These are phyloP conservation scores for Cremastobaeus sp. DNA, from an alignment of 2,888 invertebrate species.

Conservation along the genomic window DNA sequence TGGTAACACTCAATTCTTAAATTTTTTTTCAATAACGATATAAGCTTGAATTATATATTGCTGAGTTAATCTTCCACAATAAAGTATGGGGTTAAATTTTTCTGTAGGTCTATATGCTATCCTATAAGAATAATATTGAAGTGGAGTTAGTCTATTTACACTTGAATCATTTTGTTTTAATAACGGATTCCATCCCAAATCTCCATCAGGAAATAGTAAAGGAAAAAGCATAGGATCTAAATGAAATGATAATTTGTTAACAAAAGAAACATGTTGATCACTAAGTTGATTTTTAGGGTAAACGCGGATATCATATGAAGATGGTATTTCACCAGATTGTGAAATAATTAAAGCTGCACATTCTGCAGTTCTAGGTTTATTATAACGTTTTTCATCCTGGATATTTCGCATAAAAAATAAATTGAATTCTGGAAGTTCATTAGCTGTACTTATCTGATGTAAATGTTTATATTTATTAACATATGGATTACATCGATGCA, in stretches of 20 bases:
- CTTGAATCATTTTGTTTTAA: neutral
- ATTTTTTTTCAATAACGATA: slow-evolving; percentile 3
- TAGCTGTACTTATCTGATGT: no score
- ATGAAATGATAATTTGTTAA: slow-evolving; percentile 8
- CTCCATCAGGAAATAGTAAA: neutral
- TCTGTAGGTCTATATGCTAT: neutral
- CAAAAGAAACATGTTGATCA: neutral
- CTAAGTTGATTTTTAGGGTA: neutral
- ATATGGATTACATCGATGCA: slow-evolving; percentile 4
- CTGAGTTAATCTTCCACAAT: slow-evolving; percentile 1
- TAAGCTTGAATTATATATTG: neutral
- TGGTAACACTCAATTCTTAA: no score
- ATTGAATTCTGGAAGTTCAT: slow-evolving; percentile 12
- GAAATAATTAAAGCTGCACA: slow-evolving; percentile 2
- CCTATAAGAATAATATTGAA: neutral
- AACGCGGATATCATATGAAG: neutral
- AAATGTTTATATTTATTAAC: neutral
- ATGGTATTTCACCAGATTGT: neutral
- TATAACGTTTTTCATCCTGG: neutral
- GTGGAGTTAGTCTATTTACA: neutral
- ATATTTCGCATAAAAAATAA: slow-evolving; percentile 13
- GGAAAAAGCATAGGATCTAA: slow-evolving; percentile 5
- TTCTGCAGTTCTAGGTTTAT: slow-evolving; percentile 4
- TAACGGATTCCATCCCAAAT: no score
- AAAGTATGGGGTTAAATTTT: slow-evolving; percentile 1